Evolutionary conservation across 1,140 invertebrate species (phyloP).

Genomic region (Drosophila busckii): DNA sequence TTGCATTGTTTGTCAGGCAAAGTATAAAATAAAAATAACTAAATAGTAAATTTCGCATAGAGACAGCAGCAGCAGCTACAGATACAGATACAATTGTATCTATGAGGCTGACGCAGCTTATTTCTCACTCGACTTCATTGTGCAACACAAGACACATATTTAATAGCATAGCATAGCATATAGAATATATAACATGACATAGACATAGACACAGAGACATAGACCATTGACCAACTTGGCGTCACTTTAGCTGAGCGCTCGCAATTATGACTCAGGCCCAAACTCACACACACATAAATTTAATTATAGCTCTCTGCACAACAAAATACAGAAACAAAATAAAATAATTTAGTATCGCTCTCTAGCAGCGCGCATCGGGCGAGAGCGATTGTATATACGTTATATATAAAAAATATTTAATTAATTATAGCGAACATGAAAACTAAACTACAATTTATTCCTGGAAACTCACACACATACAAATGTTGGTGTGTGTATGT

Average conservation of each 20-base stretch:
- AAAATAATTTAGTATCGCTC: conserved; percentile 71
- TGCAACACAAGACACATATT: conserved; percentile 23
- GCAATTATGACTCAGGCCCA: conserved; percentile 58
- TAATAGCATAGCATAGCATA: conserved; percentile 21
- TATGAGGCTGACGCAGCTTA: conserved; percentile 50
- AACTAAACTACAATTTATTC: conserved; percentile 43
- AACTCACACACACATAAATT: conserved; percentile 73
- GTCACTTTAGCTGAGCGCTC: conserved; percentile 42
- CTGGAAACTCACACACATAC: conserved; percentile 47
- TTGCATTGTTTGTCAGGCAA: conserved; percentile 28
- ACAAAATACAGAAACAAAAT: no score
- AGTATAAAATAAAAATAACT: conserved; percentile 31
- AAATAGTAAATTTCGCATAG: conserved; percentile 42
- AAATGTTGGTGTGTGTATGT: no score
- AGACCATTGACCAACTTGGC: conserved; percentile 62
- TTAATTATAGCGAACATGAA: conserved; percentile 53
- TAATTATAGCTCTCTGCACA: conserved; percentile 68
- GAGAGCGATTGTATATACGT: not conserved
- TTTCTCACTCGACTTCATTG: conserved; percentile 41
- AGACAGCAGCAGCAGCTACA: not conserved
- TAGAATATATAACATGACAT: conserved; percentile 44
- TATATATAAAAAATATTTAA: conserved; percentile 57
- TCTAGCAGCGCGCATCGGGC: conserved; percentile 15
- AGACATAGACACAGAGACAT: conserved; percentile 29
- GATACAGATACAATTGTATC: conserved; percentile 36